Evolutionary conservation across 2,888 invertebrate genomes (phyloP).

Genomic region (Eremobia ochroleuca): DNA sequence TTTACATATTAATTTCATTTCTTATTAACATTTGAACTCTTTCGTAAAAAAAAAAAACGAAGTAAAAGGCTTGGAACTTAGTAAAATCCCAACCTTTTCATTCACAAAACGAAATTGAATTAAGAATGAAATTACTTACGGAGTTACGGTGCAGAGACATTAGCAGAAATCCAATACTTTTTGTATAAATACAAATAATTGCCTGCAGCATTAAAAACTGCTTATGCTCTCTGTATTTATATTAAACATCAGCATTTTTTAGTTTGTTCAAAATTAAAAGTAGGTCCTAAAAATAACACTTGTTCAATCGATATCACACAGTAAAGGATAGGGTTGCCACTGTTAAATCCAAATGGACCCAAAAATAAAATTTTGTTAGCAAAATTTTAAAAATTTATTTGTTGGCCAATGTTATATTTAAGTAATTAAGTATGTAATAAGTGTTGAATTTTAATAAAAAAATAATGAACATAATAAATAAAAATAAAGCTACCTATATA

Average conservation of each 20-base stretch:
- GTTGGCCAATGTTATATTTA: background rate
- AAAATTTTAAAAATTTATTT: rapidly evolving
- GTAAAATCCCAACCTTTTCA: slow-evolving; percentile 48
- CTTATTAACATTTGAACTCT: slow-evolving; percentile 35
- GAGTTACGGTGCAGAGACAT: slow-evolving; percentile 26
- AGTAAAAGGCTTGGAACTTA: slow-evolving; percentile 13
- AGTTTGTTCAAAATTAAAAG: slow-evolving; percentile 73
- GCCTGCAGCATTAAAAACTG: slow-evolving; percentile 54
- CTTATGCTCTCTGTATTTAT: slow-evolving; percentile 59
- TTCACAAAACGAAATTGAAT: slow-evolving; percentile 60
- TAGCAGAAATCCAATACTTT: slow-evolving; percentile 44
- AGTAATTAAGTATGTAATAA: background rate
- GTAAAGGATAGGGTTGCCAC: slow-evolving; percentile 67
- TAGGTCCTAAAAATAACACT: slow-evolving; percentile 72
- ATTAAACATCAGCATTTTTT: slow-evolving; percentile 59
- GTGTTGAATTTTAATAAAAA: no score
- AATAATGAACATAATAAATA: no score
- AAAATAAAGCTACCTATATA: no score
- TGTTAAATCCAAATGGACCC: background rate
- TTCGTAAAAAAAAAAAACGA: slow-evolving; percentile 20
- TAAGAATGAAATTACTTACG: slow-evolving; percentile 35
- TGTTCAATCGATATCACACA: slow-evolving; percentile 71
- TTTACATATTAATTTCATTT: no score
- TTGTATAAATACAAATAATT: slow-evolving; percentile 60
- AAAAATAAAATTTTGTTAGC: rapidly evolving